Evolutionary conservation across 2,797 vertebrate species (phyloP).

Genomic region (Diceros bicornis): DNA sequence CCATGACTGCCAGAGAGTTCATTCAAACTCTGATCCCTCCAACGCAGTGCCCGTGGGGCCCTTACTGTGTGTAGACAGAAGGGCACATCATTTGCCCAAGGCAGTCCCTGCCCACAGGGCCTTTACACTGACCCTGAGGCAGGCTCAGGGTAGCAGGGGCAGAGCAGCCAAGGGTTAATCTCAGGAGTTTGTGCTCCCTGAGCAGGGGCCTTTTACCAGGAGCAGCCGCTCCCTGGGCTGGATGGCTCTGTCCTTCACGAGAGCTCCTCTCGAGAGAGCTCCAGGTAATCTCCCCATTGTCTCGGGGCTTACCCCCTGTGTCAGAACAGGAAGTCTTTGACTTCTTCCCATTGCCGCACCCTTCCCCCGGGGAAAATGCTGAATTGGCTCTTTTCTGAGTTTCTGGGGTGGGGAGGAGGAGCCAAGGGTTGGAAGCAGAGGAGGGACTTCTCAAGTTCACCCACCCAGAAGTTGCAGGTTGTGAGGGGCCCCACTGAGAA

Average conservation of each 20-base stretch:
- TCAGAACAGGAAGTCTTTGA: constrained; percentile 69
- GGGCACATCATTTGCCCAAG: background rate
- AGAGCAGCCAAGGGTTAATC: background rate
- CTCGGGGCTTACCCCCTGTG: background rate
- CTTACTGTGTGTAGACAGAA: background rate
- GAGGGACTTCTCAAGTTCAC: background rate
- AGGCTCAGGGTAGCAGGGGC: background rate
- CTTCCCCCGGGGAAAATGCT: constrained; percentile 48
- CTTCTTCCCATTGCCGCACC: background rate
- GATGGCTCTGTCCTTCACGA: background rate
- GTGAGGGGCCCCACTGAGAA: background rate
- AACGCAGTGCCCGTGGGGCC: background rate
- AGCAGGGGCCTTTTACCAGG: background rate
- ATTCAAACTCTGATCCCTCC: background rate
- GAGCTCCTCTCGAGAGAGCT: too few relatives aligned
- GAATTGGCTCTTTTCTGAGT: background rate
- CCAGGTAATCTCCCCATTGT: constrained; percentile 59
- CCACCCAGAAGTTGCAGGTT: background rate
- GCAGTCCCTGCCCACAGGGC: background rate
- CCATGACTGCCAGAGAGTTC: background rate
- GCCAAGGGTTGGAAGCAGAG: background rate
- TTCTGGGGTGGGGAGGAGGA: constrained; percentile 14
- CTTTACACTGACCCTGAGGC: background rate
- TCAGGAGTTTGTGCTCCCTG: background rate
- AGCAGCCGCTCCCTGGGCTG: background rate